Evolutionary conservation across 2,797 vertebrate species (phyloP).

Genomic region (Naso thynnoides): DNA sequence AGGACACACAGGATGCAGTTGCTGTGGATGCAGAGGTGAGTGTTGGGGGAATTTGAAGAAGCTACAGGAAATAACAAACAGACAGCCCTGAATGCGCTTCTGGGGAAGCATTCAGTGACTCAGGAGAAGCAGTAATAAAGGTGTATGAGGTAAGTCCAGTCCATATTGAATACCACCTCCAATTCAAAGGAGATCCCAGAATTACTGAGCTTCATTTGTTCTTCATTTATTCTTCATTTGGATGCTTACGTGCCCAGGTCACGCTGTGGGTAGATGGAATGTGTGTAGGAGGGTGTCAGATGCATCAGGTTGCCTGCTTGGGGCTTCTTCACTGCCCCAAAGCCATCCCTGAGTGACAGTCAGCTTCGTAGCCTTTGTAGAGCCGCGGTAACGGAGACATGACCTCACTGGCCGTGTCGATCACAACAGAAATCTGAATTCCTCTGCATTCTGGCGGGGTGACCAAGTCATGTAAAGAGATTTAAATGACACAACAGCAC

Average conservation of each 20-base stretch:
- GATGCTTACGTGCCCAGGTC: constrained; percentile 62
- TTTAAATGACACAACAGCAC: constrained; percentile 58
- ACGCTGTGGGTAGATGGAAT: constrained; percentile 73
- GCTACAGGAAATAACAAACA: constrained; percentile 25
- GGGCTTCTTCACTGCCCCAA: constrained; percentile 66
- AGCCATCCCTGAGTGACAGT: constrained; percentile 69
- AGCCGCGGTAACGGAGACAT: constrained; percentile 57
- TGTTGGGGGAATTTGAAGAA: constrained; percentile 8
- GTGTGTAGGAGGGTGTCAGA: constrained; percentile 79
- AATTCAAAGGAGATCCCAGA: constrained; percentile 57
- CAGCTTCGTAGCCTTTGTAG: constrained; percentile 70
- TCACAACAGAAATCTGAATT: constrained; percentile 73
- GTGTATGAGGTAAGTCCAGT: constrained; percentile 68
- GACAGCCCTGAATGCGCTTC: constrained; percentile 17
- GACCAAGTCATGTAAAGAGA: constrained; percentile 49
- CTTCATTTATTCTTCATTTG: constrained; percentile 53
- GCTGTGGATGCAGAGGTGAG: constrained; percentile 25
- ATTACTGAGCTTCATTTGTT: too few species aligned
- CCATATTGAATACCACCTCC: constrained; percentile 66
- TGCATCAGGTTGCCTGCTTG: constrained; percentile 76
- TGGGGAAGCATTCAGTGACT: constrained; percentile 43
- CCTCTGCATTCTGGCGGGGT: constrained; percentile 50
- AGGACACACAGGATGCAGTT: constrained; percentile 2
- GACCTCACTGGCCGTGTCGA: constrained; percentile 76
- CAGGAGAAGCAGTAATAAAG: constrained; percentile 41